Evolutionary conservation across 2,888 invertebrate genomes (phyloP), one percentile per base, ranked within the genome.

Genomic region (Tenthredo livida): DNA sequence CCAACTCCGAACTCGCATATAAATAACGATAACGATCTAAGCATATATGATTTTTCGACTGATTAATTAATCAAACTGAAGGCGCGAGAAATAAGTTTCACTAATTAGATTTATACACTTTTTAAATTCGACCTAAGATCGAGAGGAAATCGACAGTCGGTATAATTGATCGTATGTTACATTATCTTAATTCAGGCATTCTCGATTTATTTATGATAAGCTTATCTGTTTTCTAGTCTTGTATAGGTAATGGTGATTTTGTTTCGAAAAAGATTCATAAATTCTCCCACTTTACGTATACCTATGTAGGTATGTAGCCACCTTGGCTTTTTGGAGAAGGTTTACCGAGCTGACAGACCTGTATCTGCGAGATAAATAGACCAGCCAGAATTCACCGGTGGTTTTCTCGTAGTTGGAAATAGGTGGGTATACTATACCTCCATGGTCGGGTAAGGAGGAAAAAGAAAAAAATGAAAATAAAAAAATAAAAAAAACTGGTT

Each of bases 401-500:
- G 40, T 70, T 70, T 70, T 40, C 37, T 70, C 70, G 73, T 43
- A 67, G 67, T 67, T 33, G 67, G 10, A 61, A 25, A 25, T 61
- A 61, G 61, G 61, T 25, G 70, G 70, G 17, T 70, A 43, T 21
- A 15, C 9, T 43, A 15, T 43, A 73, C n/a, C 9, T 9, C 21
- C 17, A n/a, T 54, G n/a, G 54, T 10, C 67, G n/a, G 33, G 21
- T 33, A 40, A 84, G 43, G n/a, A 29, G 78, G 33, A 17, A 37
- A 84, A 87, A 37, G 7, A 0, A 37, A 7, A 37, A 37, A 37
- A 37, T n/a, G n/a, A n/a, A n/a, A n/a, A n/a, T n/a, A n/a, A n/a
- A 33, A 4, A 33, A n/a, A n/a, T n/a, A n/a, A 37, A 77, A 61
- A 43, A 54, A 85, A 72, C 65, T 80, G 61, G 80, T 80, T 80